phyloP scores from a whole-genome alignment of 2,113 vertebrate species.

The Oenanthe oenanthe region DNA sequence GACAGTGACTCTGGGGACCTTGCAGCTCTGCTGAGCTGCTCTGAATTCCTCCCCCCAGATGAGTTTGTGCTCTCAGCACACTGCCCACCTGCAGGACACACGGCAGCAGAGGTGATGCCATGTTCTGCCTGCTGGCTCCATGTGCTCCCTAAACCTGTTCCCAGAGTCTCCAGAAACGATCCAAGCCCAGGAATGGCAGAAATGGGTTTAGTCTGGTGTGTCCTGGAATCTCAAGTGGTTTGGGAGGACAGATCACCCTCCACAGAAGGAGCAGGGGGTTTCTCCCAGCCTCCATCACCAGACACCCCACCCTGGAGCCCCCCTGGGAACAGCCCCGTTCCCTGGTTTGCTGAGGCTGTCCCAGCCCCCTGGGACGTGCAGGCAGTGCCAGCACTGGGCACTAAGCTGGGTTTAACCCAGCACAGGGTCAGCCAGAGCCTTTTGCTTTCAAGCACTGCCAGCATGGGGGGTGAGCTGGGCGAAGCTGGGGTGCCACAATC shows the following conservation, averaged over 20 bases:
- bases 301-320: not conserved
- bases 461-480: not conserved
- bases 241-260: not conserved
- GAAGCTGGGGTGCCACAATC: not conserved
- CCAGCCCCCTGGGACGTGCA: not conserved
- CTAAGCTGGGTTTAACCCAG: not conserved
- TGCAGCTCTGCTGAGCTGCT: not conserved
- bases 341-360: not conserved
- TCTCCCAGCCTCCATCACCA: not conserved
- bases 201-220: not conserved
- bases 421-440: not conserved
- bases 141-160: not conserved
- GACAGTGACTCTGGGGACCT: not conserved
- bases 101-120: not conserved
- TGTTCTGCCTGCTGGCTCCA: not conserved
- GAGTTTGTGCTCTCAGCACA: not conserved
- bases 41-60: not conserved
- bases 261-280: not conserved
- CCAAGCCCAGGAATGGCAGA: not conserved
- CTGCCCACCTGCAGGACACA: not conserved
- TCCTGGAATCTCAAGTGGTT: not conserved
- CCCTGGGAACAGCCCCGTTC: not conserved
- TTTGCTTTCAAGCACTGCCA: constrained; percentile 34
- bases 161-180: not conserved
- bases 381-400: not conserved